Evolutionary conservation across 1,140 invertebrate genomes (phyloP).

Genomic region (Zaprionus tsacasi): DNA sequence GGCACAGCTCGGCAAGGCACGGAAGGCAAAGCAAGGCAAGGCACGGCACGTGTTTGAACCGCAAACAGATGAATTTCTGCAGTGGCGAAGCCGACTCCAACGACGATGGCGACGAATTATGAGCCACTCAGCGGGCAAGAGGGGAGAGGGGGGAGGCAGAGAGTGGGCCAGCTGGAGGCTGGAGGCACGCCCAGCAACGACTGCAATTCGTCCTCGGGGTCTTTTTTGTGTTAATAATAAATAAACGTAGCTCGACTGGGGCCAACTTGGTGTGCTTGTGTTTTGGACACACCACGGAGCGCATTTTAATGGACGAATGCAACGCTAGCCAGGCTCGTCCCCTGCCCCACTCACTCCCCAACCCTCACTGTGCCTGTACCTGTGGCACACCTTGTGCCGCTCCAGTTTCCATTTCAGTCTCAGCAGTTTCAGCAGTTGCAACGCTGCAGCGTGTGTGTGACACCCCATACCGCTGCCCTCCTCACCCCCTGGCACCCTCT

Average conservation of each 20-base stretch:
- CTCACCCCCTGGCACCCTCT: conserved; percentile 40
- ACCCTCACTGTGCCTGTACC: background rate
- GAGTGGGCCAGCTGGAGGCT: conserved; percentile 29
- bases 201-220: conserved; percentile 78
- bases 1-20: background rate
- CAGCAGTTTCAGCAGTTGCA: background rate
- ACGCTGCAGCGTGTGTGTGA: conserved; percentile 35
- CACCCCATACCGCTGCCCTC: background rate
- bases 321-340: conserved; percentile 35
- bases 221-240: conserved; percentile 82
- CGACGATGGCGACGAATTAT: conserved; percentile 65
- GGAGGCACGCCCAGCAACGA: conserved; percentile 32
- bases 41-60: conserved; percentile 71
- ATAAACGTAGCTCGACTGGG: conserved; percentile 64
- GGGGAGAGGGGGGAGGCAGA: background rate
- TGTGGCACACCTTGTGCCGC: conserved; percentile 2
- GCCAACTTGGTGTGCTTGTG: conserved; percentile 53
- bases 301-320: conserved; percentile 81
- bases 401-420: background rate
- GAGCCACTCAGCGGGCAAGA: conserved; percentile 66
- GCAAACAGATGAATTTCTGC: conserved; percentile 81
- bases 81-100: conserved; percentile 46
- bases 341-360: background rate
- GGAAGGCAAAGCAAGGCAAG: background rate
- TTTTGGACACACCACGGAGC: conserved; percentile 74